These are phyloP conservation scores for Actinostola sp. DNA, from an alignment of 92 coral and sea anemone genomes.

Conservation along the genomic window DNA sequence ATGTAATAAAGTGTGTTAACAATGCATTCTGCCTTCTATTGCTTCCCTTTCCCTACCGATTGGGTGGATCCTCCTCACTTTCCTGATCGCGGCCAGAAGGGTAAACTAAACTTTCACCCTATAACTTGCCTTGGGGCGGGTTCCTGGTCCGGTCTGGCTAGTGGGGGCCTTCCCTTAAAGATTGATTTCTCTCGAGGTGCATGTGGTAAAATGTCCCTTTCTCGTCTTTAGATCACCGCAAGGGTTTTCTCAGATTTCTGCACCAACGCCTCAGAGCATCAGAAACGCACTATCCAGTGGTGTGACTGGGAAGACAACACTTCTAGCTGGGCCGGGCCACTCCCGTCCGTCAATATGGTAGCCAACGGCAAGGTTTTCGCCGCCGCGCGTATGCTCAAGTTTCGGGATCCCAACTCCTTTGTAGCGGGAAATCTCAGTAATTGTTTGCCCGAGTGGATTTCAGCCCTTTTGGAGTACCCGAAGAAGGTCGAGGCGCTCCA, in stretches of 20 bases:
- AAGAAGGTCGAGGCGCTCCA: constrained; percentile 9
- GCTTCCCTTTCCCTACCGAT: neutral
- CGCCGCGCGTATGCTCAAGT: constrained; percentile 5
- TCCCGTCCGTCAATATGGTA: constrained; percentile 33
- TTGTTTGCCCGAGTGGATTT: neutral
- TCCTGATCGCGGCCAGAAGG: too few species aligned
- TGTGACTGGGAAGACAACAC: constrained; percentile 27
- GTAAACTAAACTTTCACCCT: constrained; percentile 1
- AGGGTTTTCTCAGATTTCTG: constrained; percentile 6
- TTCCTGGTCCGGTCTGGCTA: constrained; percentile 40
- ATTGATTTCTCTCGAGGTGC: neutral
- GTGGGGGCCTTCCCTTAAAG: constrained; percentile 17
- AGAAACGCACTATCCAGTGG: neutral
- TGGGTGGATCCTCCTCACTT: too few species aligned
- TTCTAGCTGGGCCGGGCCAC: constrained; percentile 24
- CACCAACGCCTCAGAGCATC: neutral
- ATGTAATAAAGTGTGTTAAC: too few species aligned
- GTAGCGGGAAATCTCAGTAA: constrained; percentile 20
- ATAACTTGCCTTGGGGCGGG: constrained; percentile 27
- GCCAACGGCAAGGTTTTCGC: constrained; percentile 21
- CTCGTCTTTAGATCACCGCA: neutral
- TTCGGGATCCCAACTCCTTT: constrained; percentile 31
- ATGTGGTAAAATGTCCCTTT: neutral
- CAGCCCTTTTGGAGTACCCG: constrained; percentile 1
- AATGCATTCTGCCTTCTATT: neutral